Percentiles rank a stretch among this genome's conserved stretches.
phyloP scores from a whole-genome alignment of 2,113 vertebrate species.

The Grammomys dolichurus region DNA sequence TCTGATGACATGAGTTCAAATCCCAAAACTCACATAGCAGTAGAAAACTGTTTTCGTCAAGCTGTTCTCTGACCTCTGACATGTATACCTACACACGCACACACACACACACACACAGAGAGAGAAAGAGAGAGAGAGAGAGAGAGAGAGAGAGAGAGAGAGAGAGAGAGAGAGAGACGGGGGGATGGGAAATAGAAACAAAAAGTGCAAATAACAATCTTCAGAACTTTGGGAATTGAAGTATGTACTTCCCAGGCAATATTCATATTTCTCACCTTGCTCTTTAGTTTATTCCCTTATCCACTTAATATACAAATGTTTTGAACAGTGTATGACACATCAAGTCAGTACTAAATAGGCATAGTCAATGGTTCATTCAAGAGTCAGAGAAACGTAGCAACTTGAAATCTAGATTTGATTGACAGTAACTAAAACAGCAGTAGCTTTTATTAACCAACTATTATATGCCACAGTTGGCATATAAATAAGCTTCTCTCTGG shows the following conservation, averaged over 20 bases:
- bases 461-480: background rate
- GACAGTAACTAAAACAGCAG: background rate
- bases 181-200: background rate
- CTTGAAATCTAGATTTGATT: background rate
- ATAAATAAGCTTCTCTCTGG: background rate
- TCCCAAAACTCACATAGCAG: background rate
- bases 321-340: background rate
- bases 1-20: background rate
- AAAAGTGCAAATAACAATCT: background rate
- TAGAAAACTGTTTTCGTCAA: background rate
- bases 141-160: no score
- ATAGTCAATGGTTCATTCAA: background rate
- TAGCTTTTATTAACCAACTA: background rate
- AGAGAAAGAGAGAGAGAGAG: background rate
- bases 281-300: background rate
- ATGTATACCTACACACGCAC: background rate
- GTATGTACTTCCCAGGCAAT: background rate
- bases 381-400: slow-evolving; percentile 12
- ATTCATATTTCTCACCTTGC: background rate
- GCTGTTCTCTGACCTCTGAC: no score
- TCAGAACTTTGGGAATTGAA: background rate
- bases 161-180: background rate
- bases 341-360: background rate
- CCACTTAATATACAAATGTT: background rate
- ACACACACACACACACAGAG: background rate